Conservation (phyloP, 2,797 vertebrate species). For the Intellagama lesueurii region DNA sequence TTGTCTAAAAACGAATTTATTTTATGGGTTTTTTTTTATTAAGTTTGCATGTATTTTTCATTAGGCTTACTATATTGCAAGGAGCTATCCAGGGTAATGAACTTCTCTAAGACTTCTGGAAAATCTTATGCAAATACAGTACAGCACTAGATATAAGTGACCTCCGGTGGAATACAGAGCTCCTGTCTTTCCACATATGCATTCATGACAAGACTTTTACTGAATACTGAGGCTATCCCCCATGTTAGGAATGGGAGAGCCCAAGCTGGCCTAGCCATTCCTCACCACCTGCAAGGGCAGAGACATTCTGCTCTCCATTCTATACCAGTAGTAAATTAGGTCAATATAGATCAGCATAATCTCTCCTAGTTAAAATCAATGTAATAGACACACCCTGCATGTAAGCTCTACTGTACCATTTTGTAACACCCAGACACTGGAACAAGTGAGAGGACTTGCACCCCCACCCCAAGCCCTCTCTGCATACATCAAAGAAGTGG, state of each 20-base stretch:
- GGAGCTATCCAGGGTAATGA: constrained; percentile 13
- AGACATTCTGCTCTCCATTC: too few species aligned
- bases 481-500: neutral
- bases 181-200: neutral
- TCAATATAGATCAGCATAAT: neutral
- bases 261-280: too few species aligned
- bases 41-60: neutral
- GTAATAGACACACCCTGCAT: neutral
- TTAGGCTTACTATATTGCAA: neutral
- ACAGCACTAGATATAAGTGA: neutral
- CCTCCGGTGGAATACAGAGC: neutral
- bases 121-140: constrained; percentile 2
- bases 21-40: neutral
- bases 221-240: neutral
- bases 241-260: too few species aligned
- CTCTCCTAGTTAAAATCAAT: constrained; percentile 1
- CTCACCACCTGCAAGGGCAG: too few species aligned
- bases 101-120: neutral
- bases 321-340: neutral
- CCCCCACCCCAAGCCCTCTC: neutral
- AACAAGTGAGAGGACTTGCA: neutral
- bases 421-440: neutral
- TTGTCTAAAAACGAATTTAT: neutral
- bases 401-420: neutral
- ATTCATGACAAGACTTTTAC: neutral